These are phyloP conservation scores for Salvelinus alpinus DNA, from an alignment of 2,113 vertebrate genomes.

Conservation along the genomic window DNA sequence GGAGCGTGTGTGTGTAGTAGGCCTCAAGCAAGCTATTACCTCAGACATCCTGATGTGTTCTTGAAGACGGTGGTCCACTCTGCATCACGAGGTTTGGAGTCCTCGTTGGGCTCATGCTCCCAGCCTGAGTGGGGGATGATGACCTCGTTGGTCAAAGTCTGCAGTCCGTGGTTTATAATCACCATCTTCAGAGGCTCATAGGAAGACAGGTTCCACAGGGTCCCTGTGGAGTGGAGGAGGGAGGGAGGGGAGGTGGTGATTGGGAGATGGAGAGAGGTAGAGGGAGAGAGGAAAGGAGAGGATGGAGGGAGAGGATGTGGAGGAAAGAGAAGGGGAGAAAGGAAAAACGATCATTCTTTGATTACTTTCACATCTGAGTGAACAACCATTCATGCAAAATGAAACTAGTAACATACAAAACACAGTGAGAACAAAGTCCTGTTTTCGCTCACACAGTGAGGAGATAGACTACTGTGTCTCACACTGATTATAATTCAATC, in stretches of 20 bases:
- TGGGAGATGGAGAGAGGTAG: not conserved
- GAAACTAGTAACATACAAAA: not conserved
- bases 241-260: not conserved
- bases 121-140: conserved; percentile 96
- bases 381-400: not conserved
- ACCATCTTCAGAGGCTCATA: conserved; percentile 98
- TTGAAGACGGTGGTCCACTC: conserved; percentile 98
- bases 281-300: not conserved
- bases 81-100: conserved; percentile 92
- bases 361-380: not conserved
- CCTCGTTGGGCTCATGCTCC: conserved; percentile 96
- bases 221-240: conserved; percentile 73
- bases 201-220: conserved; percentile 96
- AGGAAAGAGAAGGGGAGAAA: not conserved
- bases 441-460: not conserved
- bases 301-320: no score
- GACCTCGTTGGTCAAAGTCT: conserved; percentile 95
- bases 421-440: not conserved
- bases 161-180: conserved; percentile 96
- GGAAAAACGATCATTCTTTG: not conserved
- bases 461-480: not conserved
- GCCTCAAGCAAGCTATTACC: conserved; percentile 66
- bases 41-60: conserved; percentile 94
- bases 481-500: conserved; percentile 1
- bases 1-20: not conserved